Evolutionary conservation across 2,113 vertebrate genomes (phyloP).

Genomic region (Chiloscyllium plagiosum): DNA sequence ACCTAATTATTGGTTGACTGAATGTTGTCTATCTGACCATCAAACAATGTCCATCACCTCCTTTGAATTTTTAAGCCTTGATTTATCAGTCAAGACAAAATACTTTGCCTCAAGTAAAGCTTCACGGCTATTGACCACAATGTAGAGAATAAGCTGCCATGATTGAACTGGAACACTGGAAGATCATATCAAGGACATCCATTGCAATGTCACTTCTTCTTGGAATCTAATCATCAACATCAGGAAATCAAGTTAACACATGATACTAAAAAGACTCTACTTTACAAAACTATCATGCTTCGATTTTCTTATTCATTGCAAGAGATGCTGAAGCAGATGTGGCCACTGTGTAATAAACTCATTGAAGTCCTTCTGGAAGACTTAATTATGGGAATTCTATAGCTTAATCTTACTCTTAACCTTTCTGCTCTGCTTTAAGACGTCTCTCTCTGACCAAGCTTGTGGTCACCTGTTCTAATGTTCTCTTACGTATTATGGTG

Average conservation of each 20-base stretch:
- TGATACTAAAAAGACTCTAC: background rate
- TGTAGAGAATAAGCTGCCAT: background rate
- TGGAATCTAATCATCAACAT: background rate
- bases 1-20: background rate
- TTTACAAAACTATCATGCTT: background rate
- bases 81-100: background rate
- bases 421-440: background rate
- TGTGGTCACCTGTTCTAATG: background rate
- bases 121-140: background rate
- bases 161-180: background rate
- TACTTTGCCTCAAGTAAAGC: background rate
- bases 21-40: background rate
- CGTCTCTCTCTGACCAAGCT: background rate
- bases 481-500: background rate
- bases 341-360: background rate
- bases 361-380: background rate
- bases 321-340: background rate
- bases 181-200: background rate
- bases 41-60: background rate
- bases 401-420: background rate
- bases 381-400: background rate
- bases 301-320: background rate
- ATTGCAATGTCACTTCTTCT: background rate
- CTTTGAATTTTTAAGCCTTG: background rate
- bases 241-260: background rate